These are phyloP conservation scores for Phylloscopus collybita DNA, from an alignment of 2,797 vertebrate genomes.

Conservation along the genomic window DNA sequence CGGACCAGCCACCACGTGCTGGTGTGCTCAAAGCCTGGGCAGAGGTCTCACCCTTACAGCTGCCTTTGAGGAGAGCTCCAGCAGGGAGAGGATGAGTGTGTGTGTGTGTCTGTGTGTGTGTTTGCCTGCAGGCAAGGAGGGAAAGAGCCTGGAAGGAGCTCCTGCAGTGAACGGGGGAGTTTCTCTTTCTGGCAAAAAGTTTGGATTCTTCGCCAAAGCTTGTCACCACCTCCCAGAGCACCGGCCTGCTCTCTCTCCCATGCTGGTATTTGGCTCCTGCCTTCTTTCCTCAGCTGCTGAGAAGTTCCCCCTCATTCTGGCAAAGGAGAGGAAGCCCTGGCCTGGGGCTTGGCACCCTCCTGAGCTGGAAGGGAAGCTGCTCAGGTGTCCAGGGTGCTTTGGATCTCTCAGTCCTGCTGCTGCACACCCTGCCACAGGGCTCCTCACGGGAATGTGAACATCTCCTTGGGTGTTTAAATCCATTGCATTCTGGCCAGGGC, in stretches of 20 bases:
- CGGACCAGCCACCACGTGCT: rapidly evolving
- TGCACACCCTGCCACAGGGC: background rate
- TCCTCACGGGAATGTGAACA: rapidly evolving
- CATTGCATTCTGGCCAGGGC: background rate
- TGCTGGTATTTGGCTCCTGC: slow-evolving; percentile 33
- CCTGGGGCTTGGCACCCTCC: background rate
- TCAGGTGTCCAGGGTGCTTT: background rate
- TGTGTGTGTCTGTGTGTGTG: background rate
- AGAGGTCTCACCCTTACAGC: background rate
- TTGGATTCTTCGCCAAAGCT: background rate
- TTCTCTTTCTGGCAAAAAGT: slow-evolving; percentile 33
- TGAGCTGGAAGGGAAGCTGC: background rate
- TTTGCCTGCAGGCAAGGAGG: background rate
- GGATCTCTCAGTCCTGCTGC: background rate
- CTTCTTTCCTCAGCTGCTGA: background rate
- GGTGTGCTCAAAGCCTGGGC: background rate
- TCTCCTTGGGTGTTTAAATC: background rate
- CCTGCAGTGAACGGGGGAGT: background rate
- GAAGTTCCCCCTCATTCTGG: background rate
- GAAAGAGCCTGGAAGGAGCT: background rate
- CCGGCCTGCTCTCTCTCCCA: background rate
- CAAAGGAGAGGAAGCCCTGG: background rate
- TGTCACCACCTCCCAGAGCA: slow-evolving; percentile 14
- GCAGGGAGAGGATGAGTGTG: background rate
- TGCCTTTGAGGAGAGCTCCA: background rate